A percentile compares a stretch with the other conserved stretches of the same genome.
Evolutionary conservation across 2,797 vertebrate genomes (phyloP).

Genomic region (Trematomus bernacchii): DNA sequence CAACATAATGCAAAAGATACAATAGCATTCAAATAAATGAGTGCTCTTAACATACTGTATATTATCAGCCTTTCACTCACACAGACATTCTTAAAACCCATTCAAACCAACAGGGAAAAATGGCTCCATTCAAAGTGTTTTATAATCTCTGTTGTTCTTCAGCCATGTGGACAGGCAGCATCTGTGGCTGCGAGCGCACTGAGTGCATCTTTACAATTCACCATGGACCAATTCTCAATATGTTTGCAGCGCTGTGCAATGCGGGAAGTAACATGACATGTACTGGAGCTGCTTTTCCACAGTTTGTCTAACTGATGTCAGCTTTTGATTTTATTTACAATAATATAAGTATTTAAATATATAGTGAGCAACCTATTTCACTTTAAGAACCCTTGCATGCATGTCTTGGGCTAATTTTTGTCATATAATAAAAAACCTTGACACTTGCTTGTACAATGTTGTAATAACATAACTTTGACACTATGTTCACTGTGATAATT

Average conservation of each 20-base stretch:
- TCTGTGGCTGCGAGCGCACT: conserved; percentile 11
- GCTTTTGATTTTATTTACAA: neutral
- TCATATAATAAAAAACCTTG: neutral
- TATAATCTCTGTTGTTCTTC: conserved; percentile 32
- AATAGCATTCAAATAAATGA: conserved; percentile 17
- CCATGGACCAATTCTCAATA: neutral
- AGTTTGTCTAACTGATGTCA: neutral
- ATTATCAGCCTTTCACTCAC: conserved; percentile 11
- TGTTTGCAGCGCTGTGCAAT: neutral
- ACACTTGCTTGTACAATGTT: neutral
- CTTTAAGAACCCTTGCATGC: neutral
- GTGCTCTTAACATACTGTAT: conserved; percentile 46
- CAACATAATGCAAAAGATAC: neutral
- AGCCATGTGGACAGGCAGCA: conserved; percentile 37
- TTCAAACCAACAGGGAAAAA: conserved; percentile 35
- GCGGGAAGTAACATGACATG: neutral
- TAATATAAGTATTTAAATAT: neutral
- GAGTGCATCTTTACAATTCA: conserved; percentile 4
- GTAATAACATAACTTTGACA: neutral
- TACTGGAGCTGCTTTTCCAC: neutral
- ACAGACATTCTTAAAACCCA: conserved; percentile 47
- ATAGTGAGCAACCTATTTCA: neutral
- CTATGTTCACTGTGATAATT: neutral
- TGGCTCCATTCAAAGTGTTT: conserved; percentile 31
- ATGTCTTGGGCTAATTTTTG: neutral